These are phyloP conservation scores for Yoshiicerus persimilis DNA, from an alignment of 1,140 invertebrate species.

Conservation along the genomic window DNA sequence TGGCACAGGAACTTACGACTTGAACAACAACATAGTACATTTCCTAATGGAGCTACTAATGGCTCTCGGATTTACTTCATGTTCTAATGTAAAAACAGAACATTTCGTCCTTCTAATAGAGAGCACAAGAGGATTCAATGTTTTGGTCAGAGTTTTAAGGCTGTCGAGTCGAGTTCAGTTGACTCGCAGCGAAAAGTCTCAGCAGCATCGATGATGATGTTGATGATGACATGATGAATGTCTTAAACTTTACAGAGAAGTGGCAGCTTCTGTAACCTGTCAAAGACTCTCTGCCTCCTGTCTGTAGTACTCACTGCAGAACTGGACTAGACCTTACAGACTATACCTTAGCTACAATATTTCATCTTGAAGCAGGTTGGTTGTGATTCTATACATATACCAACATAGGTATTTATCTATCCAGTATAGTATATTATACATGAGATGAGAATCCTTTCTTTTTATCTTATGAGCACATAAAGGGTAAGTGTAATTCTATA, in stretches of 20 bases:
- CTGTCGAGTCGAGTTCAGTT: neutral
- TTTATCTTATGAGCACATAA: neutral
- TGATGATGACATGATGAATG: constrained; percentile 22
- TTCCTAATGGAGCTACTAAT: constrained; percentile 29
- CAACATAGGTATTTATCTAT: no score
- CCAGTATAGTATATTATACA: no score
- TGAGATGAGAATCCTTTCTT: no score
- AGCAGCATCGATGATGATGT: constrained; percentile 16
- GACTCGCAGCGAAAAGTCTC: neutral
- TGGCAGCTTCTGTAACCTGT: neutral
- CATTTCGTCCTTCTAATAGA: neutral
- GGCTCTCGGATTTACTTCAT: constrained; percentile 25
- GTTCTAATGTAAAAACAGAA: constrained; percentile 23
- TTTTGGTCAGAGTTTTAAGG: constrained; percentile 20
- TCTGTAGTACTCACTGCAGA: neutral
- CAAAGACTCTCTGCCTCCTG: constrained; percentile 10
- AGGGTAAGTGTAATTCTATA: no score
- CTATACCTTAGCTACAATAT: neutral
- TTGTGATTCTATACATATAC: neutral
- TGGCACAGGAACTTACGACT: neutral
- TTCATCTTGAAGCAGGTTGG: neutral
- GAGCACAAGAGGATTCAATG: neutral
- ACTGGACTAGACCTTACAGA: neutral
- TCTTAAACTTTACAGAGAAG: constrained; percentile 10
- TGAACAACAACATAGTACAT: neutral